A percentile compares a stretch with the other conserved stretches of the same genome.
Evolutionary conservation across 2,888 invertebrate genomes (phyloP).

Genomic region (Seira sanloemensis): DNA sequence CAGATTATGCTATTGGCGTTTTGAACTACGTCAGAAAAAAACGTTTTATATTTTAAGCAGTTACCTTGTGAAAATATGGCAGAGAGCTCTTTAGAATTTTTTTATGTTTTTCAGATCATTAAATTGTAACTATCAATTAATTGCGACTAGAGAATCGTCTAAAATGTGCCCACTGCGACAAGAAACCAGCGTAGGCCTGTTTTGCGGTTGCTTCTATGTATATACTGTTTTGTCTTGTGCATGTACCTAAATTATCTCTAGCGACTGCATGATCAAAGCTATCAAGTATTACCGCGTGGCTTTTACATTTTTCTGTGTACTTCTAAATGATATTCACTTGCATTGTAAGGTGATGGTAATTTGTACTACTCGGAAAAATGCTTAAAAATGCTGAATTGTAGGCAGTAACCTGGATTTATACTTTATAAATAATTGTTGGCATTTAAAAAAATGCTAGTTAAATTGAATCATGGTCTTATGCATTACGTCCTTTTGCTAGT

Average conservation of each 20-base stretch:
- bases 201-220: conserved; percentile 34
- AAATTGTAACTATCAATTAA: conserved; percentile 17
- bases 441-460: too few relatives aligned
- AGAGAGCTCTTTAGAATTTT: conserved; percentile 1
- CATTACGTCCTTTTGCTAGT: background rate
- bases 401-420: too few relatives aligned
- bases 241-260: background rate
- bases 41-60: background rate
- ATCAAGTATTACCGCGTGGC: background rate
- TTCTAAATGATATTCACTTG: too few relatives aligned
- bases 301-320: background rate
- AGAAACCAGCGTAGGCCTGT: conserved; percentile 31
- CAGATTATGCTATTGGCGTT: too few relatives aligned
- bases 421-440: too few relatives aligned
- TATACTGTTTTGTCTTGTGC: too few relatives aligned
- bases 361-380: too few relatives aligned
- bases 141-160: background rate
- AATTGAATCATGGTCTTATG: background rate
- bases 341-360: background rate
- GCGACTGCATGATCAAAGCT: background rate
- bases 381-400: too few relatives aligned
- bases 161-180: conserved; percentile 15
- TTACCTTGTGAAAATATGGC: background rate
- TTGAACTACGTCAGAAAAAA: too few relatives aligned
- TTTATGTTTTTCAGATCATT: background rate